phyloP scores from a whole-genome alignment of 2,888 invertebrate species.

The Limnephilus marmoratus region DNA sequence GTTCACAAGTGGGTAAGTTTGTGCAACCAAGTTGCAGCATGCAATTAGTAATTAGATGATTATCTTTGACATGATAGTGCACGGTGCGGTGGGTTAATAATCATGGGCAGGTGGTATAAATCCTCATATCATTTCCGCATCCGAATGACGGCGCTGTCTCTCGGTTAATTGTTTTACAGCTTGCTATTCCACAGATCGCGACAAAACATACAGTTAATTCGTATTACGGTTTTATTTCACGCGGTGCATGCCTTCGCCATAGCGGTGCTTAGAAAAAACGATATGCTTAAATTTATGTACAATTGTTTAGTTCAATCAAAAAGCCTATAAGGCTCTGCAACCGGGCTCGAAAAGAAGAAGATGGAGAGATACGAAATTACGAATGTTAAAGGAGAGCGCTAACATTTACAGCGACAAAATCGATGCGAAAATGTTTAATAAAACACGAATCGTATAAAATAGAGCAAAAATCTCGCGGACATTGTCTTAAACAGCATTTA shows the following conservation, averaged over 20 bases:
- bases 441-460: too few relatives aligned
- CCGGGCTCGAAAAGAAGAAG: too few relatives aligned
- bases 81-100: not conserved
- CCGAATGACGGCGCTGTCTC: not conserved
- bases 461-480: too few relatives aligned
- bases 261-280: not conserved
- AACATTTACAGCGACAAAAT: too few relatives aligned
- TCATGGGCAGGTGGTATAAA: not conserved
- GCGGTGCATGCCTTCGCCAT: not conserved
- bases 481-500: too few relatives aligned
- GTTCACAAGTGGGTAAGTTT: not conserved
- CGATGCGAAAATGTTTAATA: too few relatives aligned
- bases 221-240: conserved; percentile 22
- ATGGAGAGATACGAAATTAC: too few relatives aligned
- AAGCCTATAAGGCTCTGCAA: too few relatives aligned
- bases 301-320: not conserved
- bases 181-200: conserved; percentile 11
- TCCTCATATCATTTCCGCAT: not conserved
- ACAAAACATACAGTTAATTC: conserved; percentile 9
- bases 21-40: not conserved
- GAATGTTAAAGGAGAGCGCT: too few relatives aligned
- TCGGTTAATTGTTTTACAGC: not conserved
- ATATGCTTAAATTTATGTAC: not conserved
- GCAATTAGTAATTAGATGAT: not conserved
- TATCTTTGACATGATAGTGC: not conserved